These are phyloP conservation scores for Dascillus cervinus DNA, from an alignment of 2,888 invertebrate species.

Conservation along the genomic window DNA sequence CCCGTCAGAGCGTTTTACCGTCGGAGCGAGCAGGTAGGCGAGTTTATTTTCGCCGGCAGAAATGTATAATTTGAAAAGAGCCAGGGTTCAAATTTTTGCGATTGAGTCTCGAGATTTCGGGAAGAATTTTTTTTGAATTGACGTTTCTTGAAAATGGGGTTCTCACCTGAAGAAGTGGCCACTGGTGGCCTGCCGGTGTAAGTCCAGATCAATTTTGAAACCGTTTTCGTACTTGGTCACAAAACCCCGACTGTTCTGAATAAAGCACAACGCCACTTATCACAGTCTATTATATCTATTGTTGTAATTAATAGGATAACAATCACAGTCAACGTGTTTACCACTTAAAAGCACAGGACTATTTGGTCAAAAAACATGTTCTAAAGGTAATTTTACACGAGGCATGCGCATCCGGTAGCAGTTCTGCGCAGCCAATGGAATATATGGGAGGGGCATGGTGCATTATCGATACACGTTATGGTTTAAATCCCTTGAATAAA, in stretches of 20 bases:
- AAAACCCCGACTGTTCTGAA: conserved; percentile 7
- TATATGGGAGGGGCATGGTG: conserved; percentile 30
- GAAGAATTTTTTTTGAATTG: neutral
- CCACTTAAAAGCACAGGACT: conserved; percentile 35
- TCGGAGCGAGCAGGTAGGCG: conserved; percentile 11
- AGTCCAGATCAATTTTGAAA: conserved; percentile 67
- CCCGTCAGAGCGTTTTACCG: conserved; percentile 10
- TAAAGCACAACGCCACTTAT: conserved; percentile 15
- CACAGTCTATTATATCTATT: conserved; percentile 14
- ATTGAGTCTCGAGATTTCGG: neutral
- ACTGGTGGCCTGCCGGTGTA: conserved; percentile 65
- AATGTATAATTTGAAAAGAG: neutral
- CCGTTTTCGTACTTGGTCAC: conserved; percentile 37
- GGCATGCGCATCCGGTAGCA: conserved; percentile 30
- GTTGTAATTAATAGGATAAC: conserved; percentile 10
- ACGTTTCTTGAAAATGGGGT: conserved; percentile 1
- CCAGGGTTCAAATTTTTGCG: neutral
- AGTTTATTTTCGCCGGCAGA: neutral
- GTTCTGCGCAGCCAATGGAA: conserved; percentile 31
- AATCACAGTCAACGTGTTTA: conserved; percentile 31
- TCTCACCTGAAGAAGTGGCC: conserved; percentile 67
- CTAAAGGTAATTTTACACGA: conserved; percentile 10
- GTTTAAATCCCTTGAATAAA: conserved; percentile 35
- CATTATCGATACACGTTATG: conserved; percentile 40
- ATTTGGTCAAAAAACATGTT: conserved; percentile 27